phyloP scores from a whole-genome alignment of 2,888 invertebrate species.

The Oxytorus armatus region DNA sequence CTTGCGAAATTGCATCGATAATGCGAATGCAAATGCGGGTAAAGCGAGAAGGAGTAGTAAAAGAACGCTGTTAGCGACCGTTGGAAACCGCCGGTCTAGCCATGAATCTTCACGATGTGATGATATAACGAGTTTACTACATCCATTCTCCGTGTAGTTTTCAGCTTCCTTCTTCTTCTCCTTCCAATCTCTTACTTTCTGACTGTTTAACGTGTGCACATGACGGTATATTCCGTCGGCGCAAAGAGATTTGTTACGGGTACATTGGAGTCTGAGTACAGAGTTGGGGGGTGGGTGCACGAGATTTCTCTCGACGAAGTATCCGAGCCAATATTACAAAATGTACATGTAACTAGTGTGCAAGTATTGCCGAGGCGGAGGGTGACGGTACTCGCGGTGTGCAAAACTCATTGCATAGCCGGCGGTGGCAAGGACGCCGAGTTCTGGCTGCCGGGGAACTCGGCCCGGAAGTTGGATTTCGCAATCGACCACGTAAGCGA shows the following conservation, averaged over 20 bases:
- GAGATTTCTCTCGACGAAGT: constrained; percentile 39
- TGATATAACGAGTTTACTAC: constrained; percentile 19
- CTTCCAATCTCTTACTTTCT: not conserved
- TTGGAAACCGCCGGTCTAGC: constrained; percentile 51
- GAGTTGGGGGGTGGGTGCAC: constrained; percentile 32
- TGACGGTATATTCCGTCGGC: constrained; percentile 37
- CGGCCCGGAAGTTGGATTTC: constrained; percentile 75
- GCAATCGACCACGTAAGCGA: constrained; percentile 77
- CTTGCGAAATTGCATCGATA: constrained; percentile 52
- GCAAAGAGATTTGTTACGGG: constrained; percentile 50
- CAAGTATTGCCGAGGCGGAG: too few relatives aligned
- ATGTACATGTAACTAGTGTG: too few relatives aligned
- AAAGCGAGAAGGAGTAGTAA: constrained; percentile 45
- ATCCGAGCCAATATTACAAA: not conserved
- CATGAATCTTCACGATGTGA: constrained; percentile 42
- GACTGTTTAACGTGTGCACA: constrained; percentile 5
- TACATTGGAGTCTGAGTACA: constrained; percentile 2
- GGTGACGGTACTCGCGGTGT: constrained; percentile 19
- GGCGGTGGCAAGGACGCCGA: constrained; percentile 63
- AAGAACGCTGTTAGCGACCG: constrained; percentile 36
- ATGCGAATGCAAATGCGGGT: constrained; percentile 57
- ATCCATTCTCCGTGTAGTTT: not conserved
- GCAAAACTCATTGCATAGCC: constrained; percentile 36
- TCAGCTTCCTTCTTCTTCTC: not conserved
- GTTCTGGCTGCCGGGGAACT: constrained; percentile 48